phyloP scores from a whole-genome alignment of 2,888 invertebrate species.

The Volucella bombylans region DNA sequence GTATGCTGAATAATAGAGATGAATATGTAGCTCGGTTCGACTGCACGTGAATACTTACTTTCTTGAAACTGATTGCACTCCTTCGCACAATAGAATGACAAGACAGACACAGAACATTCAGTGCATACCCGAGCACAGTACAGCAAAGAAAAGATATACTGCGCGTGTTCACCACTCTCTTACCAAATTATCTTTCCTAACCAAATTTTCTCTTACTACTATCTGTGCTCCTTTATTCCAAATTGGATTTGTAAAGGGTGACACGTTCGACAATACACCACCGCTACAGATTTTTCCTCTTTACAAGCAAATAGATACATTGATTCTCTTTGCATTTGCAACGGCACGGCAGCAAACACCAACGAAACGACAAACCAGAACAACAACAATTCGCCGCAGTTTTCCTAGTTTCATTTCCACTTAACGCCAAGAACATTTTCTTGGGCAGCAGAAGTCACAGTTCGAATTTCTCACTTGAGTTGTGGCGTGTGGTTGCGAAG shows the following conservation, averaged over 20 bases:
- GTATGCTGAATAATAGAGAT: neutral
- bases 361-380: slow-evolving; percentile 2
- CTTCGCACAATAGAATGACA: neutral
- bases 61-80: neutral
- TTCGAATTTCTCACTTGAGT: slow-evolving; percentile 70
- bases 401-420: slow-evolving; percentile 57
- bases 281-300: neutral
- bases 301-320: neutral
- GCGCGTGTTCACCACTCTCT: neutral
- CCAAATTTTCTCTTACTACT: slow-evolving; percentile 20
- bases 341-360: too few relatives aligned
- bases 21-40: neutral
- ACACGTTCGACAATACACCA: neutral
- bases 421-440: slow-evolving; percentile 62
- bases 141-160: neutral
- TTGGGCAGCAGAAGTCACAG: slow-evolving; percentile 24
- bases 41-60: neutral
- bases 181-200: neutral
- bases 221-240: neutral
- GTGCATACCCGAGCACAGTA: neutral
- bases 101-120: slow-evolving; percentile 24
- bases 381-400: slow-evolving; percentile 56
- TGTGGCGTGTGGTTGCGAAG: slow-evolving; percentile 49
- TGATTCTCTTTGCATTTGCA: too few relatives aligned
- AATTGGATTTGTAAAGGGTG: neutral